These are phyloP conservation scores for Cryptotermes secundus DNA, from an alignment of 1,140 invertebrate species.

Conservation along the genomic window DNA sequence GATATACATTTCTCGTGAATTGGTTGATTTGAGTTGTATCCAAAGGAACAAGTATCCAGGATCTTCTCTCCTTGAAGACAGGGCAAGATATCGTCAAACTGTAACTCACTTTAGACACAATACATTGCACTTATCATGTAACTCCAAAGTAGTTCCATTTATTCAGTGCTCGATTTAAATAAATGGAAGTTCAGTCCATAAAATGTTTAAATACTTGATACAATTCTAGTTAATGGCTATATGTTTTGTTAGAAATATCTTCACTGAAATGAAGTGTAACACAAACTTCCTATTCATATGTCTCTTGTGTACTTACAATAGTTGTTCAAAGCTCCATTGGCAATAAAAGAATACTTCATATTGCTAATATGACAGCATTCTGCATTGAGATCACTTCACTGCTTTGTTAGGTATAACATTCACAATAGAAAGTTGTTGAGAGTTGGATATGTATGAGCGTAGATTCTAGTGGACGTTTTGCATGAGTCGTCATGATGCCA, in stretches of 20 bases:
- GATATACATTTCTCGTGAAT: not conserved
- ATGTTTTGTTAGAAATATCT: not conserved
- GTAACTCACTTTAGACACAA: not conserved
- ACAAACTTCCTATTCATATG: not conserved
- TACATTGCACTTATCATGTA: not conserved
- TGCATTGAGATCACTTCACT: not conserved
- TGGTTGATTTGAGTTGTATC: not conserved
- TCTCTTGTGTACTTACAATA: not conserved
- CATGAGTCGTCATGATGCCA: not conserved
- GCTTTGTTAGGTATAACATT: not conserved
- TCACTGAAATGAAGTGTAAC: not conserved
- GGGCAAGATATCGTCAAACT: not conserved
- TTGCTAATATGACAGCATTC: not conserved
- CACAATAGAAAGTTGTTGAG: not conserved
- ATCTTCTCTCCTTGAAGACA: not conserved
- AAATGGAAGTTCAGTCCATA: not conserved
- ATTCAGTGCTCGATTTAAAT: no score
- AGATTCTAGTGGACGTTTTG: not conserved
- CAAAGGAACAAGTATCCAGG: not conserved
- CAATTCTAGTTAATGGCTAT: not conserved
- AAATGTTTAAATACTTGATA: not conserved
- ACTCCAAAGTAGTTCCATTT: not conserved
- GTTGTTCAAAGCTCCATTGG: conserved; percentile 3
- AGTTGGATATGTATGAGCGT: not conserved
- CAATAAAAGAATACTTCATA: not conserved